Conservation (phyloP, 2,113 vertebrate species). For the Tonatia bakeri region DNA sequence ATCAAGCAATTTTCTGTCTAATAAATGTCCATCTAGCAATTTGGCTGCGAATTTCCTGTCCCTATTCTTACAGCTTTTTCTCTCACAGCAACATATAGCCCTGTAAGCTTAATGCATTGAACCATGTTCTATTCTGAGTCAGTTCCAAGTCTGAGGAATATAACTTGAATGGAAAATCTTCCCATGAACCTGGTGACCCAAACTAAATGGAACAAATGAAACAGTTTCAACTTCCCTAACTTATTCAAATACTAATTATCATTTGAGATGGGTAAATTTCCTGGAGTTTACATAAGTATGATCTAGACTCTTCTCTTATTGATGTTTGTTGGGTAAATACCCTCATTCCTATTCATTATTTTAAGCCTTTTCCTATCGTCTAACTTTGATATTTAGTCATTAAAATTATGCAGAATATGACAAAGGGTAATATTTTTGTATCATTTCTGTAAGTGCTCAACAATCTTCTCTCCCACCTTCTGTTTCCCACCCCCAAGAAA, state of each 20-base stretch:
- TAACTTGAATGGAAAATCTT: constrained; percentile 20
- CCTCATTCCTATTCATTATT: constrained; percentile 7
- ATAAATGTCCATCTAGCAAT: not conserved
- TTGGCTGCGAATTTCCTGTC: not conserved
- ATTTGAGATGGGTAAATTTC: not conserved
- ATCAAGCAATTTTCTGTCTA: not conserved
- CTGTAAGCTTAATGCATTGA: not conserved
- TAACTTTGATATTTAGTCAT: constrained; percentile 55
- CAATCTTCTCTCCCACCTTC: constrained; percentile 14
- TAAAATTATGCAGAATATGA: constrained; percentile 55
- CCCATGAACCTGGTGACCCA: not conserved
- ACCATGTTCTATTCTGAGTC: not conserved
- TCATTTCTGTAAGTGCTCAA: constrained; percentile 42
- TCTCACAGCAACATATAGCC: not conserved
- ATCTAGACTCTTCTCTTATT: not conserved
- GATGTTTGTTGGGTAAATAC: not conserved
- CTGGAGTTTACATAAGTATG: not conserved
- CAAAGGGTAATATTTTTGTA: constrained; percentile 57
- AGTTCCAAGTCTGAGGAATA: not conserved
- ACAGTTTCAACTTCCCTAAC: not conserved
- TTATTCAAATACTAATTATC: constrained; percentile 32
- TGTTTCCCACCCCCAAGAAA: not conserved
- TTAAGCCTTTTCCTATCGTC: constrained; percentile 35
- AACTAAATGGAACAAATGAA: constrained; percentile 23
- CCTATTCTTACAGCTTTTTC: not conserved